Evolutionary conservation across 1,140 invertebrate genomes (phyloP).

Genomic region (Acarapis woodi): DNA sequence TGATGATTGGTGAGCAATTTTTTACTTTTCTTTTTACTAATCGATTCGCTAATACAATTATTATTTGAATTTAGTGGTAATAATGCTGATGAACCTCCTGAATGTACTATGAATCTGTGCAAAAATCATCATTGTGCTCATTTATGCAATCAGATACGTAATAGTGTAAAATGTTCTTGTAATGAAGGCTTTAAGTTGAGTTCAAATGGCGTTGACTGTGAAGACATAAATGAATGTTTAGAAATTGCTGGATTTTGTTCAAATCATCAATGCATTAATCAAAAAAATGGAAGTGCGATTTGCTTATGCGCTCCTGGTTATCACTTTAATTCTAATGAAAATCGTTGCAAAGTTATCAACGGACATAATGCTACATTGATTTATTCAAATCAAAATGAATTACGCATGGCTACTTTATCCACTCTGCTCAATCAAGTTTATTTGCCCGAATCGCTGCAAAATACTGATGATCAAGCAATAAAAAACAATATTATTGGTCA

Average conservation of each 20-base stretch:
- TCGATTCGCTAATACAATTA: too few relatives aligned
- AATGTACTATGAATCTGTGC: too few relatives aligned
- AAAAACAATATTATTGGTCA: too few relatives aligned
- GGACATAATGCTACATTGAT: slow-evolving; percentile 29
- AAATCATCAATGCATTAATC: slow-evolving; percentile 53
- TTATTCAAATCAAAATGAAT: slow-evolving; percentile 51
- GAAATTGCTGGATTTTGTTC: slow-evolving; percentile 53
- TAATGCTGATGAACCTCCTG: too few relatives aligned
- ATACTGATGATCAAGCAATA: too few relatives aligned
- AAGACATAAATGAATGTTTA: slow-evolving; percentile 74
- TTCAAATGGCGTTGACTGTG: slow-evolving; percentile 36
- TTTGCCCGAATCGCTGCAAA: not conserved
- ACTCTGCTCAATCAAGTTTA: slow-evolving; percentile 2
- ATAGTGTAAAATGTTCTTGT: slow-evolving; percentile 48
- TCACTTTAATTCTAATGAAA: slow-evolving; percentile 48
- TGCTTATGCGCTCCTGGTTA: slow-evolving; percentile 71
- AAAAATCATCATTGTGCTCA: too few relatives aligned
- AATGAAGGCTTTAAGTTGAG: slow-evolving; percentile 32
- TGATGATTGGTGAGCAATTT: too few relatives aligned
- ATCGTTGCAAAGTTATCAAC: slow-evolving; percentile 40
- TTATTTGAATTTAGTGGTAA: too few relatives aligned
- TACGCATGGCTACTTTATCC: slow-evolving; percentile 21
- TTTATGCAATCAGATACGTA: too few relatives aligned
- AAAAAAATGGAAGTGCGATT: slow-evolving; percentile 63
- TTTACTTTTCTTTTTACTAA: too few relatives aligned